A percentile compares a stretch with the other conserved stretches of the same genome.
Conservation (phyloP, 2,797 vertebrate species). For the Podarcis siculus region DNA sequence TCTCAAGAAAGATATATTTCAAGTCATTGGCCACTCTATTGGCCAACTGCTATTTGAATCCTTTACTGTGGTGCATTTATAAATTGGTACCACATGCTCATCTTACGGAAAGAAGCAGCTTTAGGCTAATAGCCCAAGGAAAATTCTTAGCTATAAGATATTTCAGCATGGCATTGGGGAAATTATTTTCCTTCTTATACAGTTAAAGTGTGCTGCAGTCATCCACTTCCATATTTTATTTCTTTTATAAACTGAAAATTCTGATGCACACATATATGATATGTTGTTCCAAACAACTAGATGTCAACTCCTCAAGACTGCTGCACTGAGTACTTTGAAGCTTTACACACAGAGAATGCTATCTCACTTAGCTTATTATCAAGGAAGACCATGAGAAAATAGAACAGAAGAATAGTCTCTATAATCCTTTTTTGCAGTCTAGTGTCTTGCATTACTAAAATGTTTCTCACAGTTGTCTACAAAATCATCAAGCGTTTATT, state of each 20-base stretch:
- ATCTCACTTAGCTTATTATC: constrained; percentile 5
- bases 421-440: neutral
- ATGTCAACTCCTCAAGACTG: constrained; percentile 42
- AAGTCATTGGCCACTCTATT: neutral
- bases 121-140: neutral
- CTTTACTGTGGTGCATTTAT: neutral
- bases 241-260: neutral
- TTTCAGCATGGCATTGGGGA: neutral
- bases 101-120: neutral
- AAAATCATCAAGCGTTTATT: constrained; percentile 6
- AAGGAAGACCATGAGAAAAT: constrained; percentile 1
- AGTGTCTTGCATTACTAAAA: neutral
- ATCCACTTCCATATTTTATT: constrained; percentile 18
- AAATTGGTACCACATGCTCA: neutral
- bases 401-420: neutral
- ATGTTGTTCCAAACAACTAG: constrained; percentile 51
- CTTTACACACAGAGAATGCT: constrained; percentile 15
- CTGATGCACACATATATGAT: constrained; percentile 58
- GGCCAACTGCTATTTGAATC: neutral
- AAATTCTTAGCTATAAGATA: neutral
- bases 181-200: neutral
- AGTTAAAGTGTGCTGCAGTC: constrained; percentile 29
- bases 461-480: neutral
- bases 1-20: neutral
- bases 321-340: constrained; percentile 30